Evolutionary conservation across 1,140 invertebrate genomes (phyloP).

Genomic region (Drosophila sturtevanti): DNA sequence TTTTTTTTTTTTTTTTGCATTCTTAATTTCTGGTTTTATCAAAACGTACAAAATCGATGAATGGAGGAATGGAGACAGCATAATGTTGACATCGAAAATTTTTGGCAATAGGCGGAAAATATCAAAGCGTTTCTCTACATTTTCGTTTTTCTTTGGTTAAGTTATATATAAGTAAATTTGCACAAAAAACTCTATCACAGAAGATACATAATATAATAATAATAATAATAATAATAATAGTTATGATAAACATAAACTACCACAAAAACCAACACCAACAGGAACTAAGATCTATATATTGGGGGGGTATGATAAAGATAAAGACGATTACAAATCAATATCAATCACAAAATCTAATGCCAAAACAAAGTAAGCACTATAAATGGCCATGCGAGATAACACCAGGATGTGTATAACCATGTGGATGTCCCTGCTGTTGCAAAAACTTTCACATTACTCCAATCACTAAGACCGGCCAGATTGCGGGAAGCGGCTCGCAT

Average conservation of each 20-base stretch:
- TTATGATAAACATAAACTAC: constrained; percentile 36
- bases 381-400: constrained; percentile 19
- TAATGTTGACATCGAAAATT: constrained; percentile 49
- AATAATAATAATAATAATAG: constrained; percentile 21
- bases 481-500: constrained; percentile 82
- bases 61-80: constrained; percentile 22
- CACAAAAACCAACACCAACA: constrained; percentile 52
- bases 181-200: constrained; percentile 74
- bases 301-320: background rate
- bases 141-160: constrained; percentile 11
- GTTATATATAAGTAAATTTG: constrained; percentile 58
- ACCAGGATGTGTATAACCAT: constrained; percentile 13
- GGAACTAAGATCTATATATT: constrained; percentile 26
- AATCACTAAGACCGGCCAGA: constrained; percentile 82
- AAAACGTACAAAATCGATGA: constrained; percentile 49
- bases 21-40: constrained; percentile 18
- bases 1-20: background rate
- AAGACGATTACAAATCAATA: constrained; percentile 5
- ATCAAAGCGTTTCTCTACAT: constrained; percentile 43
- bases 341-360: constrained; percentile 39
- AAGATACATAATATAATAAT: constrained; percentile 60
- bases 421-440: constrained; percentile 52
- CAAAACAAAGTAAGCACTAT: constrained; percentile 42
- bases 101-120: constrained; percentile 55
- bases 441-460: constrained; percentile 67